Conservation (phyloP, 2,888 invertebrate species). For the Shargacucullia verbasci region DNA sequence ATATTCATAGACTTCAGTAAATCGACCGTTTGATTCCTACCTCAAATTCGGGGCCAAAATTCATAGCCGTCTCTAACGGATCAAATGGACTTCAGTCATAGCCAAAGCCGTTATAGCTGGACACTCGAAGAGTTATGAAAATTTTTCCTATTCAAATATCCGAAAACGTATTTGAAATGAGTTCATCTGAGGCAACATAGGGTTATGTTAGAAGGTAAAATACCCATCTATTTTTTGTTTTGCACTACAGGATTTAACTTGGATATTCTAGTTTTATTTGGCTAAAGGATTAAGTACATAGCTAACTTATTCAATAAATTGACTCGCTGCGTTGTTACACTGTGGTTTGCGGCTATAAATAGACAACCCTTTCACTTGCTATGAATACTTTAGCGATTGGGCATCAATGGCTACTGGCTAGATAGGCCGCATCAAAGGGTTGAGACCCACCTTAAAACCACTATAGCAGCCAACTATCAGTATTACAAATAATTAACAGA, state of each 20-base stretch:
- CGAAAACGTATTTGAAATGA: conserved; percentile 42
- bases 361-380: conserved; percentile 24
- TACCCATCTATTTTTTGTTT: neutral
- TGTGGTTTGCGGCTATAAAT: conserved; percentile 31
- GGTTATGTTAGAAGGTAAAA: neutral
- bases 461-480: no score
- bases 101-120: conserved; percentile 21
- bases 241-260: no score
- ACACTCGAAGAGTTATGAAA: conserved; percentile 35
- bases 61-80: conserved; percentile 24
- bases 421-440: no score
- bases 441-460: no score
- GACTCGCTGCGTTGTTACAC: neutral
- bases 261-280: no score
- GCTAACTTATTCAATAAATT: no score
- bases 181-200: conserved; percentile 16
- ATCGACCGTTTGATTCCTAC: conserved; percentile 25
- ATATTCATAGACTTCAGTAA: conserved; percentile 15
- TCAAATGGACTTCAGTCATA: conserved; percentile 33
- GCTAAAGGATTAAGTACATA: no score
- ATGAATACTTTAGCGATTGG: conserved; percentile 41
- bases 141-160: conserved; percentile 43
- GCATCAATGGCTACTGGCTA: conserved; percentile 2
- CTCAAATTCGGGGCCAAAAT: conserved; percentile 28
- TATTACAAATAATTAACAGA: no score